These are phyloP conservation scores for Euwallacea similis DNA, from an alignment of 1,140 invertebrate genomes.

Conservation along the genomic window DNA sequence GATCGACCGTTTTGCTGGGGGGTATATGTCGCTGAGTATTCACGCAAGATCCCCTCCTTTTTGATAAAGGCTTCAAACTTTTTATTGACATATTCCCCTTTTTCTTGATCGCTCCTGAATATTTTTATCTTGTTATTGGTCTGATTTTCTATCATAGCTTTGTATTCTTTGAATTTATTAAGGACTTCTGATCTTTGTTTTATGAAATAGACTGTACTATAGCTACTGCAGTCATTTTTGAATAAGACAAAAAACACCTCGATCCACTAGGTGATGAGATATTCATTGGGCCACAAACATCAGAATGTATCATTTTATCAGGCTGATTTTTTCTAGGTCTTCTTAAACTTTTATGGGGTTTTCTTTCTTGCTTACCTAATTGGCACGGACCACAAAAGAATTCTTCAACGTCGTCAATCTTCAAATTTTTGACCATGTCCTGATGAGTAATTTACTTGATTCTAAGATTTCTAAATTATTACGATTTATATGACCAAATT, in stretches of 20 bases:
- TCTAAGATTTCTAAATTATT: no score
- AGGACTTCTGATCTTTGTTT: background rate
- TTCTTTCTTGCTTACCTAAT: slow-evolving; percentile 46
- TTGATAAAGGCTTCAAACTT: no score
- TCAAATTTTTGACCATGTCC: background rate
- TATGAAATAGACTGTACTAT: slow-evolving; percentile 53
- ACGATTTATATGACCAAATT: slow-evolving; percentile 53
- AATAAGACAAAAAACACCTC: slow-evolving; percentile 54
- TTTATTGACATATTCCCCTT: no score
- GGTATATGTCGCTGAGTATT: slow-evolving; percentile 38
- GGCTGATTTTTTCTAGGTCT: background rate
- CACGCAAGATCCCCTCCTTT: no score
- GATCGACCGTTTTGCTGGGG: slow-evolving; percentile 53
- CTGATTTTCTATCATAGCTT: no score
- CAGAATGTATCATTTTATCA: slow-evolving; percentile 52
- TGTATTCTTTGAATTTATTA: no score
- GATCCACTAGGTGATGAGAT: slow-evolving; percentile 50
- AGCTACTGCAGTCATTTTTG: slow-evolving; percentile 54
- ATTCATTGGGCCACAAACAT: slow-evolving; percentile 52
- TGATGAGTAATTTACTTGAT: background rate
- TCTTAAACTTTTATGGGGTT: slow-evolving; percentile 34
- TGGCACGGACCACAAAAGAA: slow-evolving; percentile 51
- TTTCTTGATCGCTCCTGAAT: no score
- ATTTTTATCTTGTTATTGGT: no score
- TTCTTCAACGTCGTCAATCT: background rate